Evolutionary conservation across 2,113 vertebrate species (phyloP).

Genomic region (Leucopsar rothschildi): DNA sequence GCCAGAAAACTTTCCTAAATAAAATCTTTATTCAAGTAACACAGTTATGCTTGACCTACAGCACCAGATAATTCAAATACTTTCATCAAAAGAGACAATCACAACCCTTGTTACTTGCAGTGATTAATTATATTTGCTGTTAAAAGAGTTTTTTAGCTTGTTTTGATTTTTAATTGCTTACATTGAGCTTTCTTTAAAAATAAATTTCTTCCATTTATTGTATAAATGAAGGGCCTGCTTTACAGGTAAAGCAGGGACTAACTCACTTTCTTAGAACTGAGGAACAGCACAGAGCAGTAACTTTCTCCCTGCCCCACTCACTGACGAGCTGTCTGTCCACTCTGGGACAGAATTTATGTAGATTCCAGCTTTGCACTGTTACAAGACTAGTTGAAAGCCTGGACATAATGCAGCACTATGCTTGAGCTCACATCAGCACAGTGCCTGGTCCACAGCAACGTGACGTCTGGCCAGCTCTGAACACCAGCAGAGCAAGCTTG

Average conservation of each 20-base stretch:
- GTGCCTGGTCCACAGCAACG: neutral
- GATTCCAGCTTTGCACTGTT: neutral
- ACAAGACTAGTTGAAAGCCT: neutral
- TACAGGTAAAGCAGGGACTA: neutral
- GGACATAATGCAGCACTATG: neutral
- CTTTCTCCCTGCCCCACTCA: neutral
- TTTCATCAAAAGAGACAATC: neutral
- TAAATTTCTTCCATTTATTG: neutral
- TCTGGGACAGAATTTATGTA: neutral
- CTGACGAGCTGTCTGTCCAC: neutral
- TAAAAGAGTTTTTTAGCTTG: neutral
- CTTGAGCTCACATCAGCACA: neutral
- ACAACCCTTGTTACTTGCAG: neutral
- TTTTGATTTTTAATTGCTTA: neutral
- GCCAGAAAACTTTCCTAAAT: neutral
- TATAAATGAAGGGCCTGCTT: neutral
- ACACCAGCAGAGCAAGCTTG: neutral
- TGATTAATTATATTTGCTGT: neutral
- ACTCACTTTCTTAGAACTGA: neutral
- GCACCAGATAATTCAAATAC: neutral
- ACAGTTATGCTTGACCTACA: neutral
- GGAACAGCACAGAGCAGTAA: neutral
- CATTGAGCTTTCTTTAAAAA: neutral
- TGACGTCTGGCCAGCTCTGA: neutral
- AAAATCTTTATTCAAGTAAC: slow-evolving; percentile 35